These are phyloP conservation scores for Tridacna crocea DNA, from an alignment of 2,888 invertebrate genomes.

Conservation along the genomic window DNA sequence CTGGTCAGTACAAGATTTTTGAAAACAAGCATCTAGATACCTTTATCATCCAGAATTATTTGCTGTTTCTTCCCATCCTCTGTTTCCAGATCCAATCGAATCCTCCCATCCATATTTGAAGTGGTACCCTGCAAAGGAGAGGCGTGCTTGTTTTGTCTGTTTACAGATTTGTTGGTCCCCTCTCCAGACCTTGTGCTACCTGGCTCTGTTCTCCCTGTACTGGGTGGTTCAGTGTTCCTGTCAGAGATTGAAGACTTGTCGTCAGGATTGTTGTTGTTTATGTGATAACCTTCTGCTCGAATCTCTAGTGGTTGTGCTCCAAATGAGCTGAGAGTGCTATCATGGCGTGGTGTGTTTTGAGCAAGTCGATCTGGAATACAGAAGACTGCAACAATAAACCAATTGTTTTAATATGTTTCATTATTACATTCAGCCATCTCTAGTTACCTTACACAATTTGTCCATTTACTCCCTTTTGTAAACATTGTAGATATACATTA, in stretches of 20 bases:
- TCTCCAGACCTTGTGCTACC: slow-evolving; percentile 18
- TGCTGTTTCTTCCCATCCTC: slow-evolving; percentile 62
- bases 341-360: slow-evolving; percentile 36
- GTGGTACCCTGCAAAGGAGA: background rate
- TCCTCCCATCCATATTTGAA: slow-evolving; percentile 39
- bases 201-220: slow-evolving; percentile 16
- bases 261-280: slow-evolving; percentile 31
- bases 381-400: background rate
- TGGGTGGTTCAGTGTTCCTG: slow-evolving; percentile 34
- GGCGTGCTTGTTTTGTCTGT: slow-evolving; percentile 15
- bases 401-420: too few species aligned
- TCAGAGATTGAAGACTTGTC: slow-evolving; percentile 42
- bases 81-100: slow-evolving; percentile 59
- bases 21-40: slow-evolving; percentile 10
- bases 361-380: slow-evolving; percentile 11
- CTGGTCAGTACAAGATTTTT: too few species aligned
- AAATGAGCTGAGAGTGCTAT: slow-evolving; percentile 23
- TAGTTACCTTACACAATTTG: too few species aligned
- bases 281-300: slow-evolving; percentile 57
- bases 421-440: too few species aligned
- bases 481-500: too few species aligned
- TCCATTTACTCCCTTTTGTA: too few species aligned
- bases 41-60: slow-evolving; percentile 60
- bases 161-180: background rate
- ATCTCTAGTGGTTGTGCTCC: slow-evolving; percentile 54